Base-by-base conservation (phyloP, 2,113 vertebrate genomes). In the Rhizomys pruinosus region DNA sequence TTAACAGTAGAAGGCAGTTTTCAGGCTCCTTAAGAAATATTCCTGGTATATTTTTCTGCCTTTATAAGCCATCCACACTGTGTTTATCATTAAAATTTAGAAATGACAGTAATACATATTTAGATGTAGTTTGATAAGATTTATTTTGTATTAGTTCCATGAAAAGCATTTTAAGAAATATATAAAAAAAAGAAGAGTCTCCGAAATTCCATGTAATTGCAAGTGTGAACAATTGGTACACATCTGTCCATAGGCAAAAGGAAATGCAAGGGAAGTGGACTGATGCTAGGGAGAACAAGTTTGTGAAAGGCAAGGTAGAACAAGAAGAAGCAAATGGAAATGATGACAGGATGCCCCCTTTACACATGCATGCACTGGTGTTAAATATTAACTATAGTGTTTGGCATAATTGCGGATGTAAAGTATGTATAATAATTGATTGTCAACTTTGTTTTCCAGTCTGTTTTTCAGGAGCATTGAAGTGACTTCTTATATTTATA, bases 391-490 rank as follows among this genome's bases (percentile, higher is more conserved):
- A 55, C 32, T 86, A 68, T 64, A 87, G 22, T 52, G 0, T 61
- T 81, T 79, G 73, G n/a, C n/a, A 34, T 55, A 64, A 74, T 82
- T 44, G 76, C 57, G 17, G 12, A 44, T 59, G 29, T 64, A 57
- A 47, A 90, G 59, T 82, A 9, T 63, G 8, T 66, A 52, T 78
- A 61, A 61, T 87, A 17, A 59, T 71, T 37, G 17, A 17, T 69
- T 80, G 5, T 92, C 25, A 42, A 76, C 90, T 95, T 92, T 93
- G 61, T 92, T 79, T 97, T 95, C 85, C 97, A 99, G 99, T 69
- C 92, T 99, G 97, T 96, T 99, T 82, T 98, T 97, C 94, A 98
- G 98, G 96, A 98, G 99, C 97, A 72, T 99, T 37, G 99, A 99
- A 69, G 57, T 99, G 96, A 98, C 98, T 7, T 97, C 97, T 25